Base-by-base conservation (phyloP, 2,113 vertebrate species). In the Oncorhynchus masou region DNA sequence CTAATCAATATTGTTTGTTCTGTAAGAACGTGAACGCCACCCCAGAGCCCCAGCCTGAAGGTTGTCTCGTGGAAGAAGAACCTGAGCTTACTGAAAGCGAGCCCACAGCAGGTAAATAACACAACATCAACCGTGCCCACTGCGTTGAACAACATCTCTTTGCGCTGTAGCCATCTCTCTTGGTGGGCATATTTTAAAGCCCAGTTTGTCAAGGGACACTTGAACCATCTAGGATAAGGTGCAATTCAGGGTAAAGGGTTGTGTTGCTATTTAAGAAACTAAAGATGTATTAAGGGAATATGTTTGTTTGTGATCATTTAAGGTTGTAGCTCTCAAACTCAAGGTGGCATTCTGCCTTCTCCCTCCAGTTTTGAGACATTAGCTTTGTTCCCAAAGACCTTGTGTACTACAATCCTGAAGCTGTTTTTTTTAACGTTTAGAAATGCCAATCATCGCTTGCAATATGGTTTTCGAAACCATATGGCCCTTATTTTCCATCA, bases 21-120 rank as follows among this genome's bases (percentile, higher is more conserved):
- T 24, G 3, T 48, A 74, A 94, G 93, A 89, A 90, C 59, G 93
- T 91, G 39, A 92, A 91, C 15, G 79, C 84, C 5, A 89, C 68
- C 69, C 68, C 81, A 74, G 91, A 91, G 70, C 79, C 79, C 24
- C 89, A 87, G 79, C 88, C 87, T 2, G 88, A 90, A 65, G 85
- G 81, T 75, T 87, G 76, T 76, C 16, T 82, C 69, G 83, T 90
- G 74, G 74, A 67, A 0, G 83, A 84, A 0, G 85, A 90, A 24
- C 62, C 79, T 1, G 89, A 89, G 75, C 57, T 80, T 12, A 20
- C 74, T 60, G 16, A n/a, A 62, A 81, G 34, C 62, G 83, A 84
- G 64, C 34, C 90, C 16, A 24, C 81, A 49, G 83, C 87, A 83
- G 91, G 90, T 92, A 86, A 79, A 81, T 29, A 1, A 5, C 1